phyloP scores from a whole-genome alignment of 2,888 invertebrate species.

The Callosobruchus maculatus region DNA sequence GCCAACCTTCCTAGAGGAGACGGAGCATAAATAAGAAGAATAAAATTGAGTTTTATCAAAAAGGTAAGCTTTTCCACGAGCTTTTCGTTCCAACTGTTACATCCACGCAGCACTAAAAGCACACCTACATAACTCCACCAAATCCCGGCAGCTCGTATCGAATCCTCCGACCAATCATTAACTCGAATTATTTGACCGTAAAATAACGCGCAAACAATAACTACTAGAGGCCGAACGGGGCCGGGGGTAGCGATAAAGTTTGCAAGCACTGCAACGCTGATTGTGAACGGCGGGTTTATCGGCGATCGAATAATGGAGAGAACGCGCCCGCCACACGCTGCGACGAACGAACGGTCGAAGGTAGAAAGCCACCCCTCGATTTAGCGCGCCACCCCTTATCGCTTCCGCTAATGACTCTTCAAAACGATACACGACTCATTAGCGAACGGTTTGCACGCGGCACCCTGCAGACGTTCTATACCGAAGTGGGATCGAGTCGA shows the following conservation, averaged over 20 bases:
- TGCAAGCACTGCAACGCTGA: background rate
- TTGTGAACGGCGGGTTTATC: slow-evolving; percentile 1
- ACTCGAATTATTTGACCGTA: background rate
- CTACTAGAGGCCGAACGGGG: background rate
- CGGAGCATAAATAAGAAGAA: too few relatives aligned
- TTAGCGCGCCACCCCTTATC: slow-evolving; percentile 22
- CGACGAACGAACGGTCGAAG: slow-evolving; percentile 29
- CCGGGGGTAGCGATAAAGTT: background rate
- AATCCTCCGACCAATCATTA: background rate
- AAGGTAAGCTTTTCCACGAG: too few relatives aligned
- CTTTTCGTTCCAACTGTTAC: too few relatives aligned
- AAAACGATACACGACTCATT: slow-evolving; percentile 42
- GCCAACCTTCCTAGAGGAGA: too few relatives aligned
- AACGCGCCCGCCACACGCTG: slow-evolving; percentile 30
- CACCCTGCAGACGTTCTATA: too few relatives aligned
- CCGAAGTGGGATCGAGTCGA: too few relatives aligned
- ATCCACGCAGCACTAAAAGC: background rate
- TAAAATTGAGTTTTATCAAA: too few relatives aligned
- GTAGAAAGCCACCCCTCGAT: slow-evolving; percentile 32
- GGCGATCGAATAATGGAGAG: slow-evolving; percentile 25
- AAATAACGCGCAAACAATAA: background rate
- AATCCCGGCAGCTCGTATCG: background rate
- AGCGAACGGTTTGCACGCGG: slow-evolving; percentile 4
- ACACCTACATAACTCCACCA: background rate
- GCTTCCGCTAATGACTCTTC: slow-evolving; percentile 44